Evolutionary conservation across 2,113 vertebrate species (phyloP), one percentile per base, ranked within the genome.

Genomic region (Okapia johnstoni): DNA sequence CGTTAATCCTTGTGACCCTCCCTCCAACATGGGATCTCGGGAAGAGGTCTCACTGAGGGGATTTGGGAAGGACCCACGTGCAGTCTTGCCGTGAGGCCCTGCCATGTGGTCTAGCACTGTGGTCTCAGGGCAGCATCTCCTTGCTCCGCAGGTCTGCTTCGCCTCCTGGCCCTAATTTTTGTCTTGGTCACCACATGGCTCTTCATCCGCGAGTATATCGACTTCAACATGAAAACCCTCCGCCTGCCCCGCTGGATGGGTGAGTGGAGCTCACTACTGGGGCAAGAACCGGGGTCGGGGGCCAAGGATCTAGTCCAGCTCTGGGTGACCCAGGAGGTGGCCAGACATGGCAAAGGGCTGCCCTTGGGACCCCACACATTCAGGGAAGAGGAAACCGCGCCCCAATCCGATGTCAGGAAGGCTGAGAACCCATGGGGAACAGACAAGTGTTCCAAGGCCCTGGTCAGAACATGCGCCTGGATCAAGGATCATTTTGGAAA

Each of bases 131-230:
- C 8, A 33, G 0, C 0, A 10, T 58, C 90, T 58, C 97, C 58
- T 57, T 23, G 0, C 23, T 77, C n/a, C 0, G 0, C 97, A 99
- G 99, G 63, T 8, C 1, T 98, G 40, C 73, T 99, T 48, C 98
- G 98, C 13, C 11, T 23, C 0, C 0, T 76, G 33, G 54, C 54
- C 0, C 1, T 99, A 61, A 0, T 98, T 70, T 1, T 96, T 46
- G 94, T 14, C 0, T 66, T 99, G 94, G 93, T 97, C 26, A 40
- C 93, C 55, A 96, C 57, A 0, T 99, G 98, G 98, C 5, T 98
- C 85, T 40, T 98, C 28, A 0, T 93, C 15, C 95, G 90, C 30
- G 93, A 0, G 0, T 98, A 96, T 33, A 40, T 93, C 3, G 40
- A 8, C 73, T 80, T 96, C 79, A 85, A 6, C 40, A 2, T 9